phyloP scores from a whole-genome alignment of 2,797 vertebrate species.

The Halcyon badia region DNA sequence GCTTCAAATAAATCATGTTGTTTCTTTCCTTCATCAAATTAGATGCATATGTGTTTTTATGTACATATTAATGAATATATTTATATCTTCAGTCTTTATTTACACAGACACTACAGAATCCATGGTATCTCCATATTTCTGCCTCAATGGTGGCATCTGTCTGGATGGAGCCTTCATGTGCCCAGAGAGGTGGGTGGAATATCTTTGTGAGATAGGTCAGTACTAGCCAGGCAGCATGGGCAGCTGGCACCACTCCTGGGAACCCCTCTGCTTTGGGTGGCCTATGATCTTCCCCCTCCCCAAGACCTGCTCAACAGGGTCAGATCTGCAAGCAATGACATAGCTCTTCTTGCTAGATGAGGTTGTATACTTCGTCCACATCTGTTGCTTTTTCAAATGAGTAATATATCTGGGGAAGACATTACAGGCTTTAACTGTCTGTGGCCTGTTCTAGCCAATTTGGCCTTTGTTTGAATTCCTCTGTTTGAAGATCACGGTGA shows the following conservation, averaged over 20 bases:
- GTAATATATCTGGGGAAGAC: not conserved
- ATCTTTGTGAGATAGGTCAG: slow-evolving; percentile 58
- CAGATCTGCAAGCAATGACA: accelerated
- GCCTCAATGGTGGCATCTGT: slow-evolving; percentile 52
- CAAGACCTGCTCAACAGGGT: not conserved
- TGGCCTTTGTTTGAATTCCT: not conserved
- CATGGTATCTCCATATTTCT: not conserved
- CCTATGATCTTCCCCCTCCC: not conserved
- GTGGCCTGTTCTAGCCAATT: not conserved
- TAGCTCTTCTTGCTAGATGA: not conserved
- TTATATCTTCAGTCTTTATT: not conserved
- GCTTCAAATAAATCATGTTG: not conserved
- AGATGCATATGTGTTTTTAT: not conserved
- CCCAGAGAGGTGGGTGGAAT: slow-evolving; percentile 64
- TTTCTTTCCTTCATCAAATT: not conserved
- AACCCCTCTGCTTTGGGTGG: not conserved
- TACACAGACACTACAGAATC: not conserved
- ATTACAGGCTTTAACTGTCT: not conserved
- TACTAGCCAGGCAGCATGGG: not conserved
- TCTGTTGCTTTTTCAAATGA: not conserved
- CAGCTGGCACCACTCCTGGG: not conserved
- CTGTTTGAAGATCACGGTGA: not conserved
- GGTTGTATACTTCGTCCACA: accelerated
- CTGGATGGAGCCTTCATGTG: slow-evolving; percentile 37
- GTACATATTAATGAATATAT: too few species aligned